Conservation (phyloP, 2,113 vertebrate genomes). For the Aix galericulata region DNA sequence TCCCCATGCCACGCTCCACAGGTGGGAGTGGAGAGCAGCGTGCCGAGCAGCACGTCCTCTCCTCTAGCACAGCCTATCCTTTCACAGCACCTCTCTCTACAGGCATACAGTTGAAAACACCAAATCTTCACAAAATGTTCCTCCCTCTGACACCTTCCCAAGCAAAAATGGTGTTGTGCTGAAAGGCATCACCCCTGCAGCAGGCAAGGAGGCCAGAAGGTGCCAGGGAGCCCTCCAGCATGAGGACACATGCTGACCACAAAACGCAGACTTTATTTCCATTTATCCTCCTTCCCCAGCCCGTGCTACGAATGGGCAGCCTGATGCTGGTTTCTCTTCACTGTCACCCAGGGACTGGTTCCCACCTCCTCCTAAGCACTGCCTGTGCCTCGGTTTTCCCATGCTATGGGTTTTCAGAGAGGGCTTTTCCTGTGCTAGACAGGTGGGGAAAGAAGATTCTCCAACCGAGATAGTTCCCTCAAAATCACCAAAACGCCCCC, state of each 20-base stretch:
- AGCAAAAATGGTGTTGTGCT: fast-evolving
- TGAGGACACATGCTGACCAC: fast-evolving
- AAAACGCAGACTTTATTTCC: not conserved
- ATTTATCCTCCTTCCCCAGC: fast-evolving
- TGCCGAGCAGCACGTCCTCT: not conserved
- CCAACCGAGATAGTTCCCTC: not conserved
- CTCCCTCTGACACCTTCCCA: not conserved
- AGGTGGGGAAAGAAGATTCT: fast-evolving
- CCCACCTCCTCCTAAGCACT: not conserved
- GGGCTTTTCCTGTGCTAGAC: not conserved
- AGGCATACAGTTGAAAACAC: not conserved
- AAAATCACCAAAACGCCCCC: not conserved
- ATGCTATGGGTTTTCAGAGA: not conserved
- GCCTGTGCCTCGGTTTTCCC: not conserved
- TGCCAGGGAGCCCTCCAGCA: not conserved
- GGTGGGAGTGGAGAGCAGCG: fast-evolving
- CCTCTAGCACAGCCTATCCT: not conserved
- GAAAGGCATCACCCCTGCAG: fast-evolving
- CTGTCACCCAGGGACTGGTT: not conserved
- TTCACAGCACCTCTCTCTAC: not conserved
- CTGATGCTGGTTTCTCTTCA: not conserved
- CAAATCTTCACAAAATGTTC: not conserved
- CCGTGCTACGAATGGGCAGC: fast-evolving
- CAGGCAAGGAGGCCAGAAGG: not conserved
- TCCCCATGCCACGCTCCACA: not conserved